Percentiles rank a stretch among this genome's conserved stretches.
Evolutionary conservation across 1,140 invertebrate species (phyloP).

Genomic region (Physella acuta): DNA sequence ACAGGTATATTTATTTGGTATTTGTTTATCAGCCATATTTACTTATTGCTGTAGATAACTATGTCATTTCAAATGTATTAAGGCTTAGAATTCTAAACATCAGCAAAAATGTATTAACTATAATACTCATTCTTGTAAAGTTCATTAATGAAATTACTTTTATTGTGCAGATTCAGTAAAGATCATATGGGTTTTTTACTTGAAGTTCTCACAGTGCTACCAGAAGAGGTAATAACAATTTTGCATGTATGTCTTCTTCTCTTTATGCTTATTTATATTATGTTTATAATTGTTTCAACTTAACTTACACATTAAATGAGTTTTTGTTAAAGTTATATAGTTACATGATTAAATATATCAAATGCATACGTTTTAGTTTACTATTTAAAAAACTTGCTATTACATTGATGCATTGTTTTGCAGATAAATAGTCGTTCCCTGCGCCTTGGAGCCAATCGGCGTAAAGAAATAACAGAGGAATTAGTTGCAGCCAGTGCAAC

Average conservation of each 20-base stretch:
- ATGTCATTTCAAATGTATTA: neutral
- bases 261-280: neutral
- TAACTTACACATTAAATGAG: neutral
- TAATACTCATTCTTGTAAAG: too few species aligned
- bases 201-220: slow-evolving; percentile 89
- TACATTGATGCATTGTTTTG: slow-evolving; percentile 1
- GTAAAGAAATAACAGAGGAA: slow-evolving; percentile 79
- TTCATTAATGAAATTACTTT: too few species aligned
- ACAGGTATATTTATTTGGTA: slow-evolving; percentile 63
- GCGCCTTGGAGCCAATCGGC: slow-evolving; percentile 85
- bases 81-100: neutral
- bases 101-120: too few species aligned
- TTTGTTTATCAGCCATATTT: neutral
- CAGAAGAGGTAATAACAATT: slow-evolving; percentile 82
- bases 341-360: too few species aligned
- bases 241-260: neutral
- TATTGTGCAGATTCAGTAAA: slow-evolving; percentile 58
- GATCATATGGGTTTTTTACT: slow-evolving; percentile 68
- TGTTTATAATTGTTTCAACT: neutral
- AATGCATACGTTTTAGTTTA: too few species aligned
- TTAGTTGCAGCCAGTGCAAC: slow-evolving; percentile 64
- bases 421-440: slow-evolving; percentile 68
- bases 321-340: too few species aligned
- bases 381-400: too few species aligned
- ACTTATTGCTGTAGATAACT: neutral